Percentiles rank a stretch among this genome's conserved stretches.
These are phyloP conservation scores for Lobophora halterata DNA, from an alignment of 2,888 invertebrate genomes.

Conservation along the genomic window DNA sequence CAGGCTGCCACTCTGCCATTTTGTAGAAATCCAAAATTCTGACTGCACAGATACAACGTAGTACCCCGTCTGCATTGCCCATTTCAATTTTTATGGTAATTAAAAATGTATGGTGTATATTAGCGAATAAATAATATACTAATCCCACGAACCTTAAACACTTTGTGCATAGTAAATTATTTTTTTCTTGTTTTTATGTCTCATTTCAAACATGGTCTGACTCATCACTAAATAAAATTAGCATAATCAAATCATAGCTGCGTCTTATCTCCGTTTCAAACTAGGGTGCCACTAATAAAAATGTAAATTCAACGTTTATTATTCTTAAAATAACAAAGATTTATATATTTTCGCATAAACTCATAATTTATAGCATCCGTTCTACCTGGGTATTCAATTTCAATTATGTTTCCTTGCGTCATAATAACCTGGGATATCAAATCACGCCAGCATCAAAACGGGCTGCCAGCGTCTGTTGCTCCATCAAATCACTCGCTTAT, in stretches of 20 bases:
- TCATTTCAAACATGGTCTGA: too few species aligned
- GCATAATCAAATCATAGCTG: constrained; percentile 14
- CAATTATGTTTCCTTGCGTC: constrained; percentile 11
- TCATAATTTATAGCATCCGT: constrained; percentile 11
- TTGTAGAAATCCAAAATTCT: too few species aligned
- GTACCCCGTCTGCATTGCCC: too few species aligned
- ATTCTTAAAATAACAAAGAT: constrained; percentile 3
- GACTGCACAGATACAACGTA: too few species aligned
- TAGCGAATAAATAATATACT: too few species aligned
- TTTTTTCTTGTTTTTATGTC: too few species aligned
- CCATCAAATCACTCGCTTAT: constrained; percentile 3
- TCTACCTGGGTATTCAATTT: constrained; percentile 17
- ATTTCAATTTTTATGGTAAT: too few species aligned
- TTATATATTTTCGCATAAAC: constrained; percentile 11
- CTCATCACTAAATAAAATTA: constrained; percentile 5
- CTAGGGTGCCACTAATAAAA: constrained; percentile 12
- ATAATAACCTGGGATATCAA: constrained; percentile 15
- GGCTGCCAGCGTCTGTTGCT: constrained; percentile 1
- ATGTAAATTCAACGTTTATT: constrained; percentile 9
- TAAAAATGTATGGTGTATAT: too few species aligned
- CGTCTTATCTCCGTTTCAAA: constrained; percentile 5
- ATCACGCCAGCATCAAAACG: constrained; percentile 14
- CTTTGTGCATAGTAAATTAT: too few species aligned
- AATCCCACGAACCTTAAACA: too few species aligned
- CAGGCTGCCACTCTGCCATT: too few species aligned